A percentile compares a stretch with the other conserved stretches of the same genome.
Evolutionary conservation across 2,113 vertebrate species (phyloP).

Genomic region (Pleuronectes platessa): DNA sequence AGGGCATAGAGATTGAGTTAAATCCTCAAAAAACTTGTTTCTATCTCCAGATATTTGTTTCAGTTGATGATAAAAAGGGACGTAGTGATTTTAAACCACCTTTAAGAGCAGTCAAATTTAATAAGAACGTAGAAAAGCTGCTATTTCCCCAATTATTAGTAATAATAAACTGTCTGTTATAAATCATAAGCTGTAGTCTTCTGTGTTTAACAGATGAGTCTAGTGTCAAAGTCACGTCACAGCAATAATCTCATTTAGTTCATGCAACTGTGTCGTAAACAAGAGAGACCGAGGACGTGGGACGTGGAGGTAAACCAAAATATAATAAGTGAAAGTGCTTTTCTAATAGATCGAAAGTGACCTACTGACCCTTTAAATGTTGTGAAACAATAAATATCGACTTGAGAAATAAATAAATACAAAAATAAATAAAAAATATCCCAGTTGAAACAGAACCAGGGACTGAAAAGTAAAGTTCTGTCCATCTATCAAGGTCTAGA

Average conservation of each 20-base stretch:
- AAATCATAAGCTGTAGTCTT: too few species aligned
- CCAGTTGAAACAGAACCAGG: neutral
- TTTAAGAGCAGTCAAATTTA: too few species aligned
- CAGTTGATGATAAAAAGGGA: neutral
- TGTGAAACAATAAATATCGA: conserved; percentile 10
- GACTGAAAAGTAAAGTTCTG: neutral
- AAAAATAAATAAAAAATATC: conserved; percentile 22
- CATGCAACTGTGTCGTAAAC: neutral
- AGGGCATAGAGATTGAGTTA: neutral
- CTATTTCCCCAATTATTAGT: too few species aligned
- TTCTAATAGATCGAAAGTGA: too few species aligned
- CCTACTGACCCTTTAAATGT: neutral
- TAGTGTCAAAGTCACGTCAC: too few species aligned
- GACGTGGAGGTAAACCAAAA: neutral
- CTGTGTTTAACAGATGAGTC: too few species aligned
- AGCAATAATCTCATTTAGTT: neutral
- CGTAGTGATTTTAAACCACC: neutral
- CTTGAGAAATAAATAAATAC: neutral
- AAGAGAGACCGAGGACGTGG: too few species aligned
- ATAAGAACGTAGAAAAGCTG: too few species aligned
- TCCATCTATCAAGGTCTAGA: conserved; percentile 12
- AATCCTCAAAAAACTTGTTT: too few species aligned
- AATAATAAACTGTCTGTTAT: too few species aligned
- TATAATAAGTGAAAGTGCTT: neutral
- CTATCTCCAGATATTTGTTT: neutral